These are phyloP conservation scores for Podotricha telesiphe DNA, from an alignment of 2,888 invertebrate genomes.

Conservation along the genomic window DNA sequence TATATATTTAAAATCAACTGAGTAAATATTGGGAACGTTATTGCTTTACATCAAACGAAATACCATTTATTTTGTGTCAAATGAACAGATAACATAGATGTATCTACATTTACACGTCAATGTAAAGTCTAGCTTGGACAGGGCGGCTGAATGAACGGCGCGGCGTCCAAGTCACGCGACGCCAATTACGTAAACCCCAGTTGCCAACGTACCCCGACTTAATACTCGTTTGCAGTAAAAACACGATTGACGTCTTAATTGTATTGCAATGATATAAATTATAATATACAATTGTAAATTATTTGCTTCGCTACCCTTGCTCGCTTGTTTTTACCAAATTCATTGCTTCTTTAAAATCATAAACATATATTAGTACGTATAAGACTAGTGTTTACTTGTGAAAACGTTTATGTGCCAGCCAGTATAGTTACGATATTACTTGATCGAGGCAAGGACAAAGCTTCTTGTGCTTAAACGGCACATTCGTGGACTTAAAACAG, in stretches of 20 bases:
- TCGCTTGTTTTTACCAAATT: background rate
- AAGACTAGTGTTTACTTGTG: background rate
- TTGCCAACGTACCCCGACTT: slow-evolving; percentile 66
- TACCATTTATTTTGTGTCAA: slow-evolving; percentile 6
- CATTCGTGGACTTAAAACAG: slow-evolving; percentile 60
- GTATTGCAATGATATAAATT: slow-evolving; percentile 71
- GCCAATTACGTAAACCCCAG: slow-evolving; percentile 67
- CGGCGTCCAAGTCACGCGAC: slow-evolving; percentile 69
- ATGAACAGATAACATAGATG: slow-evolving; percentile 26
- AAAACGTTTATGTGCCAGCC: background rate
- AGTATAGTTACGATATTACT: background rate
- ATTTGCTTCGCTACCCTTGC: background rate
- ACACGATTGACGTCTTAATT: slow-evolving; percentile 72
- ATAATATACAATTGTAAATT: slow-evolving; percentile 51
- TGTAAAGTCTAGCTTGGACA: slow-evolving; percentile 46
- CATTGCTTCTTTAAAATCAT: too few species aligned
- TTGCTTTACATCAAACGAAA: background rate
- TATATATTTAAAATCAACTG: background rate
- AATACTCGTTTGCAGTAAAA: slow-evolving; percentile 75
- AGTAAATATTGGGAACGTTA: background rate
- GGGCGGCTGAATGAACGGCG: slow-evolving; percentile 69
- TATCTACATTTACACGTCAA: slow-evolving; percentile 40
- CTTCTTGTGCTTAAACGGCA: slow-evolving; percentile 22
- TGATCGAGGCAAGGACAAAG: slow-evolving; percentile 1
- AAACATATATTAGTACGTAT: too few species aligned